phyloP scores from a whole-genome alignment of 2,888 invertebrate genomes.

The Heterodera filipjevi region DNA sequence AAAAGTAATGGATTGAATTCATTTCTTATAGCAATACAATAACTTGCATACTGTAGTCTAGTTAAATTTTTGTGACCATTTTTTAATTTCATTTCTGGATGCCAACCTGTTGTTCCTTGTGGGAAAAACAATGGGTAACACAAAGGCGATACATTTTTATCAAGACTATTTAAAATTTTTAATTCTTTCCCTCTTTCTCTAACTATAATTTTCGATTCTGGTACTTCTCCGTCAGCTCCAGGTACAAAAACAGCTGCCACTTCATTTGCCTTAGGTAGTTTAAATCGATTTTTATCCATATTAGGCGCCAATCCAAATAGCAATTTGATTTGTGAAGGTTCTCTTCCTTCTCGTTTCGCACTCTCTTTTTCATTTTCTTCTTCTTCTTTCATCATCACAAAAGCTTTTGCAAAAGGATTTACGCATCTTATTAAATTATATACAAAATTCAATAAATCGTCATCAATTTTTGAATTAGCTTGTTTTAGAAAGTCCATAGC shows the following conservation, averaged over 20 bases:
- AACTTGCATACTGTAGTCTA: slow-evolving; percentile 34
- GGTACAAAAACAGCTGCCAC: slow-evolving; percentile 35
- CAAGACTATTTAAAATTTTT: slow-evolving; percentile 59
- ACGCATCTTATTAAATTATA: slow-evolving; percentile 15
- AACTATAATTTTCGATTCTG: slow-evolving; percentile 63
- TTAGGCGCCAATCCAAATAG: not conserved
- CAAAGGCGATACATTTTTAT: slow-evolving; percentile 65
- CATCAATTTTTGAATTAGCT: not conserved
- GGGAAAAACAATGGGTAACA: slow-evolving; percentile 66
- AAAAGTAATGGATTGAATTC: slow-evolving; percentile 53
- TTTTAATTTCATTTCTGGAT: slow-evolving; percentile 24
- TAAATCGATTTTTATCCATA: slow-evolving; percentile 40
- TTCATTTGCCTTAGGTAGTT: slow-evolving; percentile 45
- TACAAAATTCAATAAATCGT: not conserved
- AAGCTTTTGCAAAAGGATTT: slow-evolving; percentile 38
- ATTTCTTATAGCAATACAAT: not conserved
- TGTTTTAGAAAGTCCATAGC: not conserved
- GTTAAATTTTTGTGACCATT: slow-evolving; percentile 33
- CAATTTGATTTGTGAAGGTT: not conserved
- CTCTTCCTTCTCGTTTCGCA: slow-evolving; percentile 12
- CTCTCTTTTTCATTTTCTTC: not conserved
- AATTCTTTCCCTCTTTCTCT: slow-evolving; percentile 51
- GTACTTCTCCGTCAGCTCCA: slow-evolving; percentile 38
- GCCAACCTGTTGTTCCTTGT: slow-evolving; percentile 48
- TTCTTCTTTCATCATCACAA: slow-evolving; percentile 13